Conservation (phyloP, 2,797 vertebrate species). For the Mormyrops attenuatus region DNA sequence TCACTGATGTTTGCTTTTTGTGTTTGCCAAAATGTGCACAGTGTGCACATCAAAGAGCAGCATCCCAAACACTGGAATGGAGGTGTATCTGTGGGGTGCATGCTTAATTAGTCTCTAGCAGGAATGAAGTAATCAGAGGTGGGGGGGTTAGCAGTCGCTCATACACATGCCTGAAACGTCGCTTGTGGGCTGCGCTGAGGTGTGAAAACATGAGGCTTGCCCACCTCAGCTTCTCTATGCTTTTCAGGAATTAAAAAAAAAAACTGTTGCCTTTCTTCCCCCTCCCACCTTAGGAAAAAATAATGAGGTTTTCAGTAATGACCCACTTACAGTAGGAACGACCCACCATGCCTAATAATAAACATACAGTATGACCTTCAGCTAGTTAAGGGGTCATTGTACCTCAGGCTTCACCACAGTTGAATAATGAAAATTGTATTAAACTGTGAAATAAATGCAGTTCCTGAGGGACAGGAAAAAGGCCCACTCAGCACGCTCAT, state of each 20-base stretch:
- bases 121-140: not conserved
- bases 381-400: not conserved
- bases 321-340: not conserved
- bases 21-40: not conserved
- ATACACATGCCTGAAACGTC: not conserved
- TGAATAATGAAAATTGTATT: constrained; percentile 19
- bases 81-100: not conserved
- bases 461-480: constrained; percentile 21
- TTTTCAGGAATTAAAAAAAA: constrained; percentile 1
- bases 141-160: not conserved
- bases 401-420: not conserved
- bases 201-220: not conserved
- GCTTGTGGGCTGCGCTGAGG: not conserved
- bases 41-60: not conserved
- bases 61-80: not conserved
- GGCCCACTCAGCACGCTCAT: not conserved
- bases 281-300: not conserved
- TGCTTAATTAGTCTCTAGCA: not conserved
- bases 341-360: constrained; percentile 6
- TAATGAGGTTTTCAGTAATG: not conserved
- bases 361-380: not conserved
- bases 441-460: constrained; percentile 18
- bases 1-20: not conserved
- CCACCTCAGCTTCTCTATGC: not conserved
- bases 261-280: not conserved